Percentiles rank a stretch among this genome's conserved stretches.
phyloP scores from a whole-genome alignment of 2,797 vertebrate species.

The Phrynocephalus guinanensis region DNA sequence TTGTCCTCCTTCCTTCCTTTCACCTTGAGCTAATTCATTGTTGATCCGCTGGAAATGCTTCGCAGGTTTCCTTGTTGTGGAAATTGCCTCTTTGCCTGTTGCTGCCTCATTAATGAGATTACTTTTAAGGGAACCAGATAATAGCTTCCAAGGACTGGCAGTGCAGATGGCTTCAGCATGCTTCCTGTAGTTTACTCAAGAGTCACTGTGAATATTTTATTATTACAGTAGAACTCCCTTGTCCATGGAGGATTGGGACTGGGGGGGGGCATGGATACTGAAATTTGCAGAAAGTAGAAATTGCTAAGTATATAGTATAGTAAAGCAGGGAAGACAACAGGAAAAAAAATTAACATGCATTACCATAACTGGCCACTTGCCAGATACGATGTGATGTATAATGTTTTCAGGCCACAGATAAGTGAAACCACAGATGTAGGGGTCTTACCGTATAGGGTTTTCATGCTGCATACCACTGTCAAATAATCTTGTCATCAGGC shows the following conservation, averaged over 20 bases:
- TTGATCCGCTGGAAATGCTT: constrained; percentile 75
- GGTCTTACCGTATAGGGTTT: constrained; percentile 26
- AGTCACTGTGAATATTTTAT: constrained; percentile 10
- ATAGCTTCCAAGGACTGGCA: constrained; percentile 50
- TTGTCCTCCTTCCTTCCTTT: constrained; percentile 68
- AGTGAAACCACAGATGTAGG: too few species aligned
- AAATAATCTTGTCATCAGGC: not conserved
- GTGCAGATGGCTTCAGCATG: constrained; percentile 22
- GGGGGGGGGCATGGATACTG: too few species aligned
- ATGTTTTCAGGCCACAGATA: too few species aligned
- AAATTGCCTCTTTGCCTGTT: constrained; percentile 63
- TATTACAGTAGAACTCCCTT: not conserved
- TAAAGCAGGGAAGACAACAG: too few species aligned
- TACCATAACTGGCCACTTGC: too few species aligned
- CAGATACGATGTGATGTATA: too few species aligned
- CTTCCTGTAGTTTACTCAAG: not conserved
- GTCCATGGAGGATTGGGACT: too few species aligned
- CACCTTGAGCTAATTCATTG: constrained; percentile 75
- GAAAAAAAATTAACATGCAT: too few species aligned
- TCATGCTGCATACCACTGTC: not conserved
- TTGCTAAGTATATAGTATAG: too few species aligned
- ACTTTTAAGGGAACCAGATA: constrained; percentile 82
- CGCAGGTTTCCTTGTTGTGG: constrained; percentile 62
- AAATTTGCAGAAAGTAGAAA: too few species aligned
- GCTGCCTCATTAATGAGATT: constrained; percentile 73